Percentiles rank a stretch among this genome's conserved stretches.
Conservation (phyloP, 2,113 vertebrate genomes). For the Psammodynastes pulverulentus region DNA sequence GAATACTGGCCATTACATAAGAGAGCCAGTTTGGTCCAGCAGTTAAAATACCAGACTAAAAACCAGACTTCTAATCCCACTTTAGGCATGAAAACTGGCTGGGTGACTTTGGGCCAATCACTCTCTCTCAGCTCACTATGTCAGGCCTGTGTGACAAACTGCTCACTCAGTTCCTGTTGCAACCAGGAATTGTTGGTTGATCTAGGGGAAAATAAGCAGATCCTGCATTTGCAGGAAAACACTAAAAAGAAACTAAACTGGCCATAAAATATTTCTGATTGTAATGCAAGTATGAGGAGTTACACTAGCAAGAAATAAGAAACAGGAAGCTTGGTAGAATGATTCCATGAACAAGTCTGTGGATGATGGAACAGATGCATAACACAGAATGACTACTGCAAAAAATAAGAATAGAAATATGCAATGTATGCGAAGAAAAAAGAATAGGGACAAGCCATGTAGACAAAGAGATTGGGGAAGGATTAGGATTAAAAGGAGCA, state of each 20-base stretch:
- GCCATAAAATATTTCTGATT: not conserved
- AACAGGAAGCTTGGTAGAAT: not conserved
- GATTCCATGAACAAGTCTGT: not conserved
- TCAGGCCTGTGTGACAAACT: not conserved
- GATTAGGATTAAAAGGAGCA: not conserved
- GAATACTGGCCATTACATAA: not conserved
- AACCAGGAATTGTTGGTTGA: not conserved
- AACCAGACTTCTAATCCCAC: not conserved
- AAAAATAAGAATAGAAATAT: not conserved
- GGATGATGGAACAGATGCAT: not conserved
- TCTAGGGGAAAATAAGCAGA: not conserved
- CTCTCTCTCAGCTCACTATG: not conserved
- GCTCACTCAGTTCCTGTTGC: not conserved
- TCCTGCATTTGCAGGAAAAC: not conserved
- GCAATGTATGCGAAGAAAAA: not conserved
- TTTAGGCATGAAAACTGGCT: not conserved
- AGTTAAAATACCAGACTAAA: not conserved
- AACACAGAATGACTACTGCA: not conserved
- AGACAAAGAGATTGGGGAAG: not conserved
- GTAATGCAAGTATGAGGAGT: not conserved
- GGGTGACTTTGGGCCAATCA: not conserved
- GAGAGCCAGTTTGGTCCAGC: not conserved
- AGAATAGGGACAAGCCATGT: not conserved
- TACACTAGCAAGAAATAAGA: not conserved
- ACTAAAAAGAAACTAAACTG: not conserved